Evolutionary conservation across 2,113 vertebrate species (phyloP).

Genomic region (Bubalus kerabau): DNA sequence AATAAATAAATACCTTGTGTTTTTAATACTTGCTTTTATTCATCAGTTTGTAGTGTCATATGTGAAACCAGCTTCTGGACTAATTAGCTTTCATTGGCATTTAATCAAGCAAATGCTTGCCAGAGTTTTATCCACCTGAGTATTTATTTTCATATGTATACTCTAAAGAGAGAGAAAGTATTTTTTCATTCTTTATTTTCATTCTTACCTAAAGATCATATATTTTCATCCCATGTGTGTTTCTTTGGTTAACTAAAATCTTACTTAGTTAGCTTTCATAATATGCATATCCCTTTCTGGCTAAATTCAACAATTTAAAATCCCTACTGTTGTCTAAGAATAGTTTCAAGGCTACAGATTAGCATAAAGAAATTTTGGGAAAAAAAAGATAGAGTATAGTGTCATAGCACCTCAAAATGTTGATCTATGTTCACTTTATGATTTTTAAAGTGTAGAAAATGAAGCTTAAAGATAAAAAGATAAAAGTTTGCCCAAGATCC

Average conservation of each 20-base stretch:
- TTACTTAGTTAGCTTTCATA: not conserved
- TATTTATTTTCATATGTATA: not conserved
- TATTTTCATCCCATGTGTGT: not conserved
- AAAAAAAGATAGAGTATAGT: not conserved
- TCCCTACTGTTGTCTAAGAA: not conserved
- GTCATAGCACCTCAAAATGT: not conserved
- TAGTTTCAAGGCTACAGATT: not conserved
- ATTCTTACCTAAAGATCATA: not conserved
- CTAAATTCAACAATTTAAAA: not conserved
- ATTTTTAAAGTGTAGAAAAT: not conserved
- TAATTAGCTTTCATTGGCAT: not conserved
- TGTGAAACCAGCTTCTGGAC: not conserved
- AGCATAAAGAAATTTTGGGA: not conserved
- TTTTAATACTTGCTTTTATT: not conserved
- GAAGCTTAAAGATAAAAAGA: not conserved
- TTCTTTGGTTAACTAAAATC: not conserved
- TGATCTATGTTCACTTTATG: not conserved
- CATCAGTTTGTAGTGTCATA: not conserved
- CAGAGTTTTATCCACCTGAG: not conserved
- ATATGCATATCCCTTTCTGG: not conserved
- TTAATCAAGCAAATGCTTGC: not conserved
- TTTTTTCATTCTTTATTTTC: slow-evolving; percentile 11
- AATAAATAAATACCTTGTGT: not conserved
- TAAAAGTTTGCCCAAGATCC: not conserved
- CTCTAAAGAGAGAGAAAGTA: not conserved